These are phyloP conservation scores for Tragelaphus eurycerus DNA, from an alignment of 2,797 vertebrate genomes.

Conservation along the genomic window DNA sequence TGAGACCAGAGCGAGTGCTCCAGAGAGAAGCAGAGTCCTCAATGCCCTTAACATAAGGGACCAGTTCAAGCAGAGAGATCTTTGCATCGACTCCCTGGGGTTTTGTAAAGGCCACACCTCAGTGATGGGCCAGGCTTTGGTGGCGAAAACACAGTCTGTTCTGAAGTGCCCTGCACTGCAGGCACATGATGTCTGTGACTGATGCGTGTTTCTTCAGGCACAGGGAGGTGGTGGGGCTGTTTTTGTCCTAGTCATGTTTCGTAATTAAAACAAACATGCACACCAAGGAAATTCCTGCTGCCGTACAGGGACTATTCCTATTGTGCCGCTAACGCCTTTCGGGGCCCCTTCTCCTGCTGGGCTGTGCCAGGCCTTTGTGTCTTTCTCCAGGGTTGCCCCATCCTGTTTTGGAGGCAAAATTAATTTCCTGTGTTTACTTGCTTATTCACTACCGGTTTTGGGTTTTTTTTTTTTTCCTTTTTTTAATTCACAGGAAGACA, in stretches of 20 bases:
- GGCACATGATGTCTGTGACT: background rate
- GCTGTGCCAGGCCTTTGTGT: background rate
- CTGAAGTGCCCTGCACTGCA: background rate
- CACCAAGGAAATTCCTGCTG: slow-evolving; percentile 6
- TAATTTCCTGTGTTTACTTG: slow-evolving; percentile 37
- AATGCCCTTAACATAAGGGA: background rate
- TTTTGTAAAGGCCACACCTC: background rate
- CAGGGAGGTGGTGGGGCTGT: background rate
- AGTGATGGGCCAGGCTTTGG: background rate
- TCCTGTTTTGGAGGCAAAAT: slow-evolving; percentile 25
- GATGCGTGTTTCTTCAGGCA: background rate
- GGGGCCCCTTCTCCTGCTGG: background rate
- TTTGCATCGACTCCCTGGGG: background rate
- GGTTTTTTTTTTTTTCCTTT: background rate
- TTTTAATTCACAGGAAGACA: slow-evolving; percentile 16
- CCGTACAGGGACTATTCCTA: background rate
- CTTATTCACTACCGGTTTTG: background rate
- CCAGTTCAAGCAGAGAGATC: background rate
- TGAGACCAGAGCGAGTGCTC: background rate
- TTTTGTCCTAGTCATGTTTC: slow-evolving; percentile 11
- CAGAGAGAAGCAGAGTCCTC: background rate
- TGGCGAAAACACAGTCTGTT: background rate
- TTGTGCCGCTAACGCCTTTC: background rate
- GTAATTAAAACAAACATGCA: background rate
- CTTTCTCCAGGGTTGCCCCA: background rate